Evolutionary conservation across 1,140 invertebrate species (phyloP).

Genomic region (Drosophila sucinea): DNA sequence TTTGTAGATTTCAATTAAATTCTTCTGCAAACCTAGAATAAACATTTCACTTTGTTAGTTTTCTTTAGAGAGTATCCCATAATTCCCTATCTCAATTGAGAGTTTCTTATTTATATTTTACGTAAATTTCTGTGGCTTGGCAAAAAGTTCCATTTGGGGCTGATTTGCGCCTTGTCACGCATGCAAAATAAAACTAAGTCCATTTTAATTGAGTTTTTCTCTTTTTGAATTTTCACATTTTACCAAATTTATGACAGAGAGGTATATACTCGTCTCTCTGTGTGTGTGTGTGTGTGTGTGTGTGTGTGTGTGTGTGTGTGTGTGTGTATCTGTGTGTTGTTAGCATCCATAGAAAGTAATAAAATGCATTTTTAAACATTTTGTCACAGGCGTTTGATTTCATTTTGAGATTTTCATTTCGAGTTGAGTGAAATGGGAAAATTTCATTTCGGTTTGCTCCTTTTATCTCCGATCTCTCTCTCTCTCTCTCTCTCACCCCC

Average conservation of each 20-base stretch:
- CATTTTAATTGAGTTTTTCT: constrained; percentile 78
- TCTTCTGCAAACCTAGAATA: too few relatives aligned
- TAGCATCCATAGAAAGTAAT: constrained; percentile 39
- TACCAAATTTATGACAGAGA: constrained; percentile 55
- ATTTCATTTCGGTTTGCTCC: constrained; percentile 6
- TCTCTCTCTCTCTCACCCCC: not conserved
- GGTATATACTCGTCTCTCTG: not conserved
- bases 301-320: not conserved
- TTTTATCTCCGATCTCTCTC: not conserved
- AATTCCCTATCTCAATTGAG: too few relatives aligned
- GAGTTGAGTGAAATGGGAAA: constrained; percentile 9
- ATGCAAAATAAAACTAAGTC: constrained; percentile 70
- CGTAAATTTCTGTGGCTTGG: constrained; percentile 13
- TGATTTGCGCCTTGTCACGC: constrained; percentile 63
- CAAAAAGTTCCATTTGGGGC: constrained; percentile 32
- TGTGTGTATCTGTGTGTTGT: not conserved
- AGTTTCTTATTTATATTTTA: constrained; percentile 16
- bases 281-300: not conserved
- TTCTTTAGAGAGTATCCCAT: not conserved
- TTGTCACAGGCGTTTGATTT: constrained; percentile 70
- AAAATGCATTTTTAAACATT: constrained; percentile 63
- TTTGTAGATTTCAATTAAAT: too few relatives aligned
- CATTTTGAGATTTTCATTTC: constrained; percentile 40
- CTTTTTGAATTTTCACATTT: constrained; percentile 44
- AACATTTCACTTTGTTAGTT: too few relatives aligned